Evolutionary conservation across 2,888 invertebrate species (phyloP), one percentile per base, ranked within the genome.

Genomic region (Brassicogethes aeneus): DNA sequence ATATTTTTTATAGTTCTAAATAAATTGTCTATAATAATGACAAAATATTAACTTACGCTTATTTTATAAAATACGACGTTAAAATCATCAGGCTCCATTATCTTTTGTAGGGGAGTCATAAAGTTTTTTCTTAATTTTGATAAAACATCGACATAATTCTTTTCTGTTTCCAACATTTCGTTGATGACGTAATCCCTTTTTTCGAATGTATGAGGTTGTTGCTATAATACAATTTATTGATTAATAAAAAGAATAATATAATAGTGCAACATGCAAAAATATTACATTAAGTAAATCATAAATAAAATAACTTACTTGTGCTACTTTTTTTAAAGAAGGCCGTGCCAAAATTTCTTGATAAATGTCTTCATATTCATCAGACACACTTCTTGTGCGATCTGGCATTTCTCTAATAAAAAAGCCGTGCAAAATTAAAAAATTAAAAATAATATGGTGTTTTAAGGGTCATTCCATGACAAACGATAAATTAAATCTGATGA

Each of bases 81-180:
- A 54, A 81, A 74, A 54, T 93, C 88, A 42, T 86, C 85, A 12
- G 79, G 76, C 48, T 77, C 77, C 55, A 97, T 70, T 49, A 80
- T 71, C 36, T 75, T 72, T 7, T 39, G 39, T 49, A 97, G 70
- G 2, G 89, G 89, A 55, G 78, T 74, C 69, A 88, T 79, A 61
- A 91, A 93, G 64, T 85, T 80, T 53, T 77, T 77, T 53, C 84
- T 77, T 37, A 93, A 75, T 70, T 90, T 93, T 59, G 79, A 80
- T 39, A 99, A 74, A 8, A 95, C 96, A 60, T 93, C 91, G 36
- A 95, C 84, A 65, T 97, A 99, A 69, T 97, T 97, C 58, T 84
- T 84, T 69, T 99, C 99, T 0, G 99, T 99, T 65, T 96, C 96
- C 30, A 96, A 80, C 40, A 99, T 73, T 67, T 99, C 99, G 49